Percentiles rank a stretch among this genome's conserved stretches.
Evolutionary conservation across 92 coral and sea anemone genomes (phyloP).

Genomic region (Phenganax stokvisi): DNA sequence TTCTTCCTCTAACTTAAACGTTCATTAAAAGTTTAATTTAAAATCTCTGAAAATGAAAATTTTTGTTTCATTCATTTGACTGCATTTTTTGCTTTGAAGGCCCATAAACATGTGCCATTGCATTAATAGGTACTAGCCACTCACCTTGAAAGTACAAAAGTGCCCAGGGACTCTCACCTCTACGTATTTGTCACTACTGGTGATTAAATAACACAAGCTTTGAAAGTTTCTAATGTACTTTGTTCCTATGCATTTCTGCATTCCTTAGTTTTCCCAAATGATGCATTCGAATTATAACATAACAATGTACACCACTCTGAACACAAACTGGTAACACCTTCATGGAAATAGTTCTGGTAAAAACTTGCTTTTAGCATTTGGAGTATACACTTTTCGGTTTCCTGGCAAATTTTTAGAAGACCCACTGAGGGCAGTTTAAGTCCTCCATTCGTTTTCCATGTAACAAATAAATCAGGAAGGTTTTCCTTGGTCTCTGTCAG

Average conservation of each 20-base stretch:
- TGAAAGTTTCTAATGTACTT: neutral
- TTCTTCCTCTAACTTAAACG: too few species aligned
- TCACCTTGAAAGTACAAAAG: too few species aligned
- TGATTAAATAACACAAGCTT: neutral
- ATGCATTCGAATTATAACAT: neutral
- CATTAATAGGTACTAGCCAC: too few species aligned
- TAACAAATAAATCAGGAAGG: neutral
- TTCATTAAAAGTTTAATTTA: too few species aligned
- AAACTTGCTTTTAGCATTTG: neutral
- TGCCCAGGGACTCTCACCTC: too few species aligned
- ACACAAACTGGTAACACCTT: neutral
- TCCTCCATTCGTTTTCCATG: slow-evolving; percentile 10
- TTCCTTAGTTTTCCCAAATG: neutral
- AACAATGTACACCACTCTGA: neutral
- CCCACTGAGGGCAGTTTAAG: neutral
- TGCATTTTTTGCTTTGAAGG: too few species aligned
- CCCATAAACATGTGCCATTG: too few species aligned
- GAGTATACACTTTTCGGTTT: neutral
- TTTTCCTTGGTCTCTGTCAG: neutral
- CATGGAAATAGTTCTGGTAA: neutral
- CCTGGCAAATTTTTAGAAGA: neutral
- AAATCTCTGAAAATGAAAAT: too few species aligned
- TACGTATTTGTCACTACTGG: neutral
- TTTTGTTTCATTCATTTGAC: too few species aligned
- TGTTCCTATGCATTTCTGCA: neutral